Percentiles rank a stretch among this genome's conserved stretches.
Evolutionary conservation across 2,797 vertebrate species (phyloP).

Genomic region (Sebastes miniatus): DNA sequence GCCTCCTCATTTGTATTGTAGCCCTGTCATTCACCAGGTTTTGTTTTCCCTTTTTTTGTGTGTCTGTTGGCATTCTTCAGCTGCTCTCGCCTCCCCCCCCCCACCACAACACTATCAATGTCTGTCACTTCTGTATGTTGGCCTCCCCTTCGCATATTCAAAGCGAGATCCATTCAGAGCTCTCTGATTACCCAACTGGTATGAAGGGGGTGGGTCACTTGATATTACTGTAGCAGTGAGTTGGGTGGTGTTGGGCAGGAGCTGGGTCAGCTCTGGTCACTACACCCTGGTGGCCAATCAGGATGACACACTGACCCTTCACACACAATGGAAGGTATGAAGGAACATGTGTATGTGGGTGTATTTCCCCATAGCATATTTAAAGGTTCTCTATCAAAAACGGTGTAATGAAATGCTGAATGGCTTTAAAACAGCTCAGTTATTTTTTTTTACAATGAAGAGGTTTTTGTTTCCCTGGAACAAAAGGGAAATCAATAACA

Average conservation of each 20-base stretch:
- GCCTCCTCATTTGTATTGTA: neutral
- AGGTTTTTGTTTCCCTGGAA: too few species aligned
- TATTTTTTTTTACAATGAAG: too few species aligned
- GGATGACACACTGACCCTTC: slow-evolving; percentile 9
- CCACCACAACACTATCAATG: neutral
- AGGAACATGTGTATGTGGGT: neutral
- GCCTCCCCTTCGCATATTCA: slow-evolving; percentile 25
- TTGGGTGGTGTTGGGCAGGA: neutral
- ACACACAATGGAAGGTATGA: slow-evolving; percentile 21
- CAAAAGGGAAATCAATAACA: too few species aligned
- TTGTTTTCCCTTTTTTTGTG: slow-evolving; percentile 1
- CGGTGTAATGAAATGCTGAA: too few species aligned
- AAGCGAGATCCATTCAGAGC: slow-evolving; percentile 25
- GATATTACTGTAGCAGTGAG: slow-evolving; percentile 23
- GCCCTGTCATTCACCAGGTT: neutral
- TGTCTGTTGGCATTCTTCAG: slow-evolving; percentile 14
- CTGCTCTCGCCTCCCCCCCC: neutral
- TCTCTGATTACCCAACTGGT: slow-evolving; percentile 45
- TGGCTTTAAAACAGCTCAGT: too few species aligned
- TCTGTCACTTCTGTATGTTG: slow-evolving; percentile 15
- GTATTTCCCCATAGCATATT: neutral
- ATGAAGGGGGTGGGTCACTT: slow-evolving; percentile 34
- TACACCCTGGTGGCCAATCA: slow-evolving; percentile 11
- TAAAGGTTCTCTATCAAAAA: neutral
- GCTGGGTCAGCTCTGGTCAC: slow-evolving; percentile 45